Evolutionary conservation across 1,140 invertebrate species (phyloP), one percentile per base, ranked within the genome.

Genomic region (Mya arenaria): DNA sequence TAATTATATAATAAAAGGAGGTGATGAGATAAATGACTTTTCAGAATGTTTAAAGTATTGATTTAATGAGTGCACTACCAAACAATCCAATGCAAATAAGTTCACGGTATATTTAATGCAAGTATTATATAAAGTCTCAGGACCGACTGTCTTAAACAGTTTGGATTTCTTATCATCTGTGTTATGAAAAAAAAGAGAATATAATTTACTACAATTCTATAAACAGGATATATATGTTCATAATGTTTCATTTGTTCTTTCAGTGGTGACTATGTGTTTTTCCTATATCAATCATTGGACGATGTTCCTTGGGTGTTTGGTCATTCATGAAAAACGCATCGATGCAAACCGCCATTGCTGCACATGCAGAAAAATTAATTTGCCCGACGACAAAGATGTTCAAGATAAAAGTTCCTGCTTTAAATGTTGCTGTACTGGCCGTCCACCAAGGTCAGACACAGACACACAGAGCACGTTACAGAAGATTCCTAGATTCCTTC

Each of bases 291-390:
- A 63, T 41, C 73, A 77, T 13, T 63, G 63, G 17, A 44, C 55
- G 17, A 65, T 77, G 25, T 77, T 77, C 41, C 34, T 62, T 23
- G 73, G 58, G 23, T 77, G 73, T 30, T 30, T 77, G 3, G 58
- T 62, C 19, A 34, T 77, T n/a, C 73, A 77, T 28, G 73, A 77
- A 52, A 37, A 77, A n/a, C 73, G 73, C 48, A 65, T 77, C 15
- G 58, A 63, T 34, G 39, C 60, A 2, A 44, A 77, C 6, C 58
- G 41, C 28, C 73, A 77, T 32, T 77, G 52, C 39, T 77, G 73
- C 25, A 48, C 44, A 17, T 77, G 73, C 28, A 65, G 25, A 10
- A 63, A 63, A 77, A 13, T 77, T 30, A 65, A 19, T 25, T 44
- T 62, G 55, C 73, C 37, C 34, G 73, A 63, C 4, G 19, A 77